Base-by-base conservation (phyloP, 2,113 vertebrate species). In the Natator depressus region DNA sequence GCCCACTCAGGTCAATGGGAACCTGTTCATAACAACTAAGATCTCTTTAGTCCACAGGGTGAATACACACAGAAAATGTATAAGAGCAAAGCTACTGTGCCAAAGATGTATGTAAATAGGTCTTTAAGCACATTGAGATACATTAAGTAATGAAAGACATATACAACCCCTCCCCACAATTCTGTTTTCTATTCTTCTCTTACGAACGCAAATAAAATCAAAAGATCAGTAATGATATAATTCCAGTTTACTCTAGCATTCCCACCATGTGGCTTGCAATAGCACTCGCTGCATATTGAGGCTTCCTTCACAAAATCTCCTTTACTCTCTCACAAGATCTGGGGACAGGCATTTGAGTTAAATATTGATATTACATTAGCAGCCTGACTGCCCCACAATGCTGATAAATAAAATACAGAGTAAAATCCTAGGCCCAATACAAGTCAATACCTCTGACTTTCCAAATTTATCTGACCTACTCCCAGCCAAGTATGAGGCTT, bases 401-500 rank as follows among this genome's bases (percentile, higher is more conserved):
- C 80, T 88, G 53, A n/a, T 6, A 29, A 80, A 35, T 6, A 65
- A 22, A 72, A 72, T n/a, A 72, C 9, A 72, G 7, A 14, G 5
- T 42, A 91, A 24, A 4, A 38, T 1, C 62, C 55, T 2, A 2
- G 59, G 4, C 46, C 57, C 85, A 27, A 19, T 1, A 8, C 6
- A 85, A 42, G 29, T 54, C 51, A 57, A 1, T 5, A 79, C 9
- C 31, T 57, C 85, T 83, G 35, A 1, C 55, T 94, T 92, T 59
- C 53, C 27, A 24, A 1, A 1, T 1, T 1, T 11, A 82, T 29
- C 0, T n/a, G 0, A 78, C 82, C 72, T 82, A 6, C 7, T 87
- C 72, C 16, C 55, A 84, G 85, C 38, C 29, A 94, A 84, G 62
- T 10, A 75, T 17, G 57, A 87, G 89, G 62, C 84, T 57, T 55